phyloP scores from a whole-genome alignment of 2,113 vertebrate species.

The Ellobius talpinus region DNA sequence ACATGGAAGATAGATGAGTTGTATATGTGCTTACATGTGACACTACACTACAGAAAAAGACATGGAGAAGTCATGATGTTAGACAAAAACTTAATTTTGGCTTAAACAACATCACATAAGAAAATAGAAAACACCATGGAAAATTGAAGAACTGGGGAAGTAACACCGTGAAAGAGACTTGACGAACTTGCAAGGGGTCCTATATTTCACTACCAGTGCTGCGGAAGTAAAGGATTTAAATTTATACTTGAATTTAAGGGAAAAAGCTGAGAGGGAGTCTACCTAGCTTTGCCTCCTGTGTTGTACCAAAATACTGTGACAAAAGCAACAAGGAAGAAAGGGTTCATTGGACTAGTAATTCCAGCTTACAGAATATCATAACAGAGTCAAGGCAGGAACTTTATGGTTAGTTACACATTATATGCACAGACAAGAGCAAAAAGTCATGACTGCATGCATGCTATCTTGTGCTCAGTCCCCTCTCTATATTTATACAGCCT shows the following conservation, averaged over 20 bases:
- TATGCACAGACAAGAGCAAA: background rate
- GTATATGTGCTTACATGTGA: background rate
- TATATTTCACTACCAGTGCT: background rate
- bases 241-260: background rate
- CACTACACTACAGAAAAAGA: background rate
- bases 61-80: background rate
- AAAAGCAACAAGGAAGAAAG: background rate
- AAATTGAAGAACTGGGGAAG: too few species aligned
- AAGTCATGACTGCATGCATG: background rate
- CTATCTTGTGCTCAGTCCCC: background rate
- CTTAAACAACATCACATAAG: background rate
- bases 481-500: background rate
- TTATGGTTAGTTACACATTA: background rate
- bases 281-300: background rate
- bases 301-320: background rate
- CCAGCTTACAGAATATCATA: background rate
- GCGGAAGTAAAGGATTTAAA: background rate
- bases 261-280: background rate
- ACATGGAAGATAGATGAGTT: background rate
- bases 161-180: background rate
- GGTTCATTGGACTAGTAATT: background rate
- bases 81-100: background rate
- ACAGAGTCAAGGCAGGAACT: background rate
- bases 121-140: background rate
- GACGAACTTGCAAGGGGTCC: too few species aligned